Evolutionary conservation across 2,888 invertebrate genomes (phyloP), one percentile per base, ranked within the genome.

Genomic region (Auanema freiburgensis): DNA sequence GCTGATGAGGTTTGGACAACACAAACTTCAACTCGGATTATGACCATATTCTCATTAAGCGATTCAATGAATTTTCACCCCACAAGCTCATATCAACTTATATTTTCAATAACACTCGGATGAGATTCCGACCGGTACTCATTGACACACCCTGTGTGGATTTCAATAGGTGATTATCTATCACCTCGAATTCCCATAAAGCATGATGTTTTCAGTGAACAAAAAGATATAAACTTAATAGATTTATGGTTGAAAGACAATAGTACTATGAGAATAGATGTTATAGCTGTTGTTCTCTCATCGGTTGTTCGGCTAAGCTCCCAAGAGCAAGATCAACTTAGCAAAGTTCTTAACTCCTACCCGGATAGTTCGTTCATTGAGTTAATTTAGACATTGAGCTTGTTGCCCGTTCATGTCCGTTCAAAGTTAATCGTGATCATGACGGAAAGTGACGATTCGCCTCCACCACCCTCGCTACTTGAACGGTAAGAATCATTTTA

Each of bases 121-220:
- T 73, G 67, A 53, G 63, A 14, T 66, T 69, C 23, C 57, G 75
- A 12, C 78, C 78, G 3, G 69, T 78, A 12, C 65, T 78, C 42
- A 63, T 78, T 44, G 78, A 78, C 53, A 77, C 76, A 4, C 76
- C 76, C 1, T 72, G 71, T 2, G 70, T 70, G 40, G 78, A 76
- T 4, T 65, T 61, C 25, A 40, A 59, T 14, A 51, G 55, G 69
- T 71, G 8, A 54, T 59, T 63, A 43, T 14, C 8, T n/a, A 5
- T 4, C 3, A 8, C 8, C 16, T 46, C 11, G 46, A 46, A 46
- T 8, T 11, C 16, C 11, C 11, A 8, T 23, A 23, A 52, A 52
- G 25, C 6, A 12, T 21, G 25, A 5, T 11, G 8, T 24, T 62
- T 67, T 40, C 51, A 71, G 69, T 50, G 54, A 64, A n/a, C 56